Conservation (phyloP, 2,888 invertebrate species). For the Drosophila seclusa region DNA sequence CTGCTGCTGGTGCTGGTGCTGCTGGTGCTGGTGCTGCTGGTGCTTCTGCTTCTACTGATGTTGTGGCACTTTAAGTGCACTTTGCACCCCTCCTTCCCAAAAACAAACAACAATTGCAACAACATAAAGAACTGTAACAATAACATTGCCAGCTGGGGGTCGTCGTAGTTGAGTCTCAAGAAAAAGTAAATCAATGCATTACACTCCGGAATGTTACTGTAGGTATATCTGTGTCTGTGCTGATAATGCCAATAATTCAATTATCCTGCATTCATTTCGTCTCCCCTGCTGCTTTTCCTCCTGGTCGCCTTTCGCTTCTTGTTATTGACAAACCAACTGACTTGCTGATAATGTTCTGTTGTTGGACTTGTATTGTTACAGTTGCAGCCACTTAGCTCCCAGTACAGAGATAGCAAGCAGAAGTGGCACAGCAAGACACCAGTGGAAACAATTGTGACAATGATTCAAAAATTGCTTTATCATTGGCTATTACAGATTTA, state of each 20-base stretch:
- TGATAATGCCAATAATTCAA: slow-evolving; percentile 77
- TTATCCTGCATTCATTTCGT: slow-evolving; percentile 55
- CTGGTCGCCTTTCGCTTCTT: slow-evolving; percentile 32
- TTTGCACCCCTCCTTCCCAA: slow-evolving; percentile 42
- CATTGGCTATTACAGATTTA: not conserved
- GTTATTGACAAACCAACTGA: slow-evolving; percentile 63
- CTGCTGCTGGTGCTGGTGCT: not conserved
- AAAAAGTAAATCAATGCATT: slow-evolving; percentile 71
- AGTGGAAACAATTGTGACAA: slow-evolving; percentile 53
- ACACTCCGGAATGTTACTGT: slow-evolving; percentile 61
- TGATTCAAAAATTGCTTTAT: slow-evolving; percentile 26
- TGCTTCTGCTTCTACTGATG: slow-evolving; percentile 9
- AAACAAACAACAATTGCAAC: slow-evolving; percentile 56
- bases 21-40: too few relatives aligned
- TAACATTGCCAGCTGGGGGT: slow-evolving; percentile 16
- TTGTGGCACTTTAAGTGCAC: slow-evolving; percentile 71
- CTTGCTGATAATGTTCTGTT: slow-evolving; percentile 42
- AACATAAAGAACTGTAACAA: slow-evolving; percentile 20
- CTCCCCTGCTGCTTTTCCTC: slow-evolving; percentile 9
- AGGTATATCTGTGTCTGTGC: slow-evolving; percentile 26
- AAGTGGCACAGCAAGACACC: slow-evolving; percentile 46
- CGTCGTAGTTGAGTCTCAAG: slow-evolving; percentile 1
- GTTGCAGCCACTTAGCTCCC: slow-evolving; percentile 54
- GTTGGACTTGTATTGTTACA: slow-evolving; percentile 36
- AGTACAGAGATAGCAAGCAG: slow-evolving; percentile 39